These are phyloP conservation scores for Oxyura jamaicensis DNA, from an alignment of 2,113 vertebrate genomes.

Conservation along the genomic window DNA sequence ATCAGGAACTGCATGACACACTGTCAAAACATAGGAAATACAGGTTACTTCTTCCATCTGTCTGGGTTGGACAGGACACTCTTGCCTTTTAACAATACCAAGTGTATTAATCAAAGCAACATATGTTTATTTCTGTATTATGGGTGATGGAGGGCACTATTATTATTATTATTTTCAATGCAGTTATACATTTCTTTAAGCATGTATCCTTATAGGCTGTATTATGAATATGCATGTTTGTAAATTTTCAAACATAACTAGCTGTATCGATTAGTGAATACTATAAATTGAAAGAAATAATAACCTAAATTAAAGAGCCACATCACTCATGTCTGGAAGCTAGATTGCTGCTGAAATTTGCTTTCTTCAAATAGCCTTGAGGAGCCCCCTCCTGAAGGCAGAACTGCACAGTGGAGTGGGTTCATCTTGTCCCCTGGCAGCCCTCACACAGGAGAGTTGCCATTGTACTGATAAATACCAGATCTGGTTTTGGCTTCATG, in stretches of 20 bases:
- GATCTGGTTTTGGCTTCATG: neutral
- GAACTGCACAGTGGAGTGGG: neutral
- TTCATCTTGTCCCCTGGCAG: neutral
- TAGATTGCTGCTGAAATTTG: neutral
- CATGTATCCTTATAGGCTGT: neutral
- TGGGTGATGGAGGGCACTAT: neutral
- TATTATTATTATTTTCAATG: neutral
- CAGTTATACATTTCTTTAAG: neutral
- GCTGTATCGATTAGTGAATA: neutral
- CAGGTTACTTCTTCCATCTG: neutral
- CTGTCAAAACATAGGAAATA: neutral
- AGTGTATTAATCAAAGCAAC: neutral
- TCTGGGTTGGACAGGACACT: neutral
- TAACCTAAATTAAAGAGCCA: neutral
- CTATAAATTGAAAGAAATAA: neutral
- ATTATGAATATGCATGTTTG: neutral
- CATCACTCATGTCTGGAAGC: neutral
- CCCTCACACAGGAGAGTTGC: neutral
- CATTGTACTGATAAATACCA: neutral
- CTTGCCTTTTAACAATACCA: neutral
- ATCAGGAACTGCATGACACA: neutral
- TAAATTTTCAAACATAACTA: neutral
- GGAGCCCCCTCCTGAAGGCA: neutral
- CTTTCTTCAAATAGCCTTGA: neutral
- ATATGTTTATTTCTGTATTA: neutral